Percentiles rank a stretch among this genome's conserved stretches.
Conservation (phyloP, 2,888 invertebrate species). For the Troides helena region DNA sequence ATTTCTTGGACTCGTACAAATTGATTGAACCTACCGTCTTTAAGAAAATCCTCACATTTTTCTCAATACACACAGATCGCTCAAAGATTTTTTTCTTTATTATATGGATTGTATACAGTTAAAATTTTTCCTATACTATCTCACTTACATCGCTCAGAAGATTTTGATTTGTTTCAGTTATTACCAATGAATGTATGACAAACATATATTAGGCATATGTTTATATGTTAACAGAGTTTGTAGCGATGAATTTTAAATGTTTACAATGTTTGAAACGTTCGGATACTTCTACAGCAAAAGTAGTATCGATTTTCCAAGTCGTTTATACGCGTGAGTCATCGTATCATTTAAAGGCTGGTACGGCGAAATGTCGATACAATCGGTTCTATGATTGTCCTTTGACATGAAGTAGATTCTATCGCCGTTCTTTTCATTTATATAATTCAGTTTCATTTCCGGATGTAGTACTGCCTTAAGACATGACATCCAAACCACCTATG, state of each 20-base stretch:
- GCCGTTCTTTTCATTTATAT: neutral
- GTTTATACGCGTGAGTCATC: conserved; percentile 42
- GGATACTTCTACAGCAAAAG: neutral
- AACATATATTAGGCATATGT: too few species aligned
- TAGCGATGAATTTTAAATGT: neutral
- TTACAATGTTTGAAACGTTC: neutral
- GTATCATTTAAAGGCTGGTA: conserved; percentile 52
- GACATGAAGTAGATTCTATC: conserved; percentile 12
- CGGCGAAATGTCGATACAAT: conserved; percentile 36
- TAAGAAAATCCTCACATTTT: conserved; percentile 18
- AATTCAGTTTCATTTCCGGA: neutral
- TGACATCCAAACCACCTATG: neutral
- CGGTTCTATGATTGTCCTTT: conserved; percentile 21
- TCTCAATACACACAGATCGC: conserved; percentile 2
- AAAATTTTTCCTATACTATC: too few species aligned
- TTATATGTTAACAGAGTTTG: too few species aligned
- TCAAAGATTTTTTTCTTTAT: neutral
- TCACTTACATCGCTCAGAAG: too few species aligned
- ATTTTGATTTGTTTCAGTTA: too few species aligned
- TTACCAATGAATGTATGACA: too few species aligned
- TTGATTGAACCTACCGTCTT: conserved; percentile 51
- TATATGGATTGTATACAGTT: neutral
- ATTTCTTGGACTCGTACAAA: conserved; percentile 50
- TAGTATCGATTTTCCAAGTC: conserved; percentile 49
- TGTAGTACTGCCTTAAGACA: neutral